Conservation (phyloP, 2,113 vertebrate species). For the Sakesphorus luctuosus region DNA sequence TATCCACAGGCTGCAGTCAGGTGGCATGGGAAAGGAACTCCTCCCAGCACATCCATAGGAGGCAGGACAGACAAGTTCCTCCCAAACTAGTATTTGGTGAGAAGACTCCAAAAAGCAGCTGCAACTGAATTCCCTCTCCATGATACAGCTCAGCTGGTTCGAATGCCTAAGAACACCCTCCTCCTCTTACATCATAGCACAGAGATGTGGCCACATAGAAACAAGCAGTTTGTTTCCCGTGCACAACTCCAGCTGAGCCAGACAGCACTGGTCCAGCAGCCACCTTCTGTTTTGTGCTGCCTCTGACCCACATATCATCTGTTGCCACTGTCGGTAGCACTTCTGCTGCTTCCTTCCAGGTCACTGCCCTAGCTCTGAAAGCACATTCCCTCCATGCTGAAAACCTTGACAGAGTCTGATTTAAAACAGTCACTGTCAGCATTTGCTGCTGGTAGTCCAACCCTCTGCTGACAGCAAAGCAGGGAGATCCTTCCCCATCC, state of each 20-base stretch:
- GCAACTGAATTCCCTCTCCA: not conserved
- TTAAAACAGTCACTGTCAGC: not conserved
- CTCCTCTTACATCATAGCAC: not conserved
- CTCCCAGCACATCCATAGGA: not conserved
- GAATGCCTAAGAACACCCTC: rapidly evolving
- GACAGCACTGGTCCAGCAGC: not conserved
- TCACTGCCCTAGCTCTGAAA: not conserved
- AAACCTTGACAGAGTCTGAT: not conserved
- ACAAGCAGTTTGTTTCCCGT: not conserved
- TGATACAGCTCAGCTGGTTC: not conserved
- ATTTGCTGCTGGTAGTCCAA: not conserved
- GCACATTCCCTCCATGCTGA: not conserved
- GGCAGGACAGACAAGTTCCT: not conserved
- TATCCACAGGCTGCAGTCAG: not conserved
- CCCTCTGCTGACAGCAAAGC: not conserved
- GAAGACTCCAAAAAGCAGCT: not conserved
- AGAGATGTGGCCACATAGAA: not conserved
- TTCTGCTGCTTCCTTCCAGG: not conserved
- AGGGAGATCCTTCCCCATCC: not conserved
- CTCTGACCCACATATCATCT: not conserved
- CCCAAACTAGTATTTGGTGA: not conserved
- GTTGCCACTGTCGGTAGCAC: not conserved
- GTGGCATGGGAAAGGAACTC: not conserved
- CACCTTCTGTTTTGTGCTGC: not conserved
- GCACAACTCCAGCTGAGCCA: not conserved